Evolutionary conservation across 2,797 vertebrate species (phyloP), one percentile per base, ranked within the genome.

Genomic region (Selene dorsalis): DNA sequence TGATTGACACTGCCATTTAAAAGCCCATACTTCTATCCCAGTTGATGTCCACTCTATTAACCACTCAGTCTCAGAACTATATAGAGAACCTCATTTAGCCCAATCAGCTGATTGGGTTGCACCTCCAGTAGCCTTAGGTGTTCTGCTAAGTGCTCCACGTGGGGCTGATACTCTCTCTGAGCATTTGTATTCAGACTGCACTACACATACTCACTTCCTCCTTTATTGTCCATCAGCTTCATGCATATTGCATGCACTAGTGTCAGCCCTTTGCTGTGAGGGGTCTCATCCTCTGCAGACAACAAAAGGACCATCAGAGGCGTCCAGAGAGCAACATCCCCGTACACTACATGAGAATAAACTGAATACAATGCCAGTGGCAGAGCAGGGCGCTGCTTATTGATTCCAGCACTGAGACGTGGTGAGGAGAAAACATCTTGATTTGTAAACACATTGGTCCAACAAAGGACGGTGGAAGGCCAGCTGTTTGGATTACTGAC

Each of bases 211-310:
- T 81, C 75, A 52, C 71, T 58, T 72, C 80, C 63, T 75, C 64
- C 56, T 74, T 62, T 53, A 47, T 56, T 86, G 84, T 86, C 84
- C 63, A 20, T 83, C 72, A 82, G 80, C 70, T 73, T 91, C 87
- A 91, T 93, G 85, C 83, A 93, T 92, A 86, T 89, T 91, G 69
- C 82, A 94, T 92, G 73, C 16, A 9, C 58, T 17, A 26, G 48
- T 63, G 24, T 86, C 86, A 72, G 63, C 69, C 81, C 70, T 78
- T 71, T 77, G 76, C 81, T 76, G 60, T 74, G 43, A 41, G 61
- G 77, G 69, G 68, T 56, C 55, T 82, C 47, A 43, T 73, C 59
- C 56, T 78, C 75, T 43, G 72, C 43, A 53, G 17, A 80, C 77
- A 77, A 88, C 83, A 93, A 88, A 84, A 84, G 69, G 47, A 57